Base-by-base conservation (phyloP, 2,113 vertebrate genomes). In the Lynx canadensis region DNA sequence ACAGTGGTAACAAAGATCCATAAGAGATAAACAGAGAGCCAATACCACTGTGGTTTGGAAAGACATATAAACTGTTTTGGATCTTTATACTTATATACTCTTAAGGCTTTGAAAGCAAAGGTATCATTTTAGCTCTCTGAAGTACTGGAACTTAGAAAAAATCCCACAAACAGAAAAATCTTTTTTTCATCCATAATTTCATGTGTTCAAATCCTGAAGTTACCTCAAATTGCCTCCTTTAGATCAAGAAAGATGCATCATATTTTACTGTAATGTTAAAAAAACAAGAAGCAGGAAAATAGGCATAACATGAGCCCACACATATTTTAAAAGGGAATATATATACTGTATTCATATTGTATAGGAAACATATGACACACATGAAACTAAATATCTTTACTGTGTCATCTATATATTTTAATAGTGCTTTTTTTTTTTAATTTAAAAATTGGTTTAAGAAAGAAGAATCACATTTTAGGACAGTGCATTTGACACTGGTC, bases 221-320 rank as follows among this genome's bases (percentile, higher is more conserved):
- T 95, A 88, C 74, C 52, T 87, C 92, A 94, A 36, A 69, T 60
- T 97, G 95, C 31, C 23, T 52, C 66, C 57, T 95, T 98, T 19
- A 82, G 38, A 89, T 95, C 25, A 94, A 73, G 76, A 97, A 93
- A 89, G 84, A 92, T 36, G 25, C 23, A 69, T 89, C 23, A n/a
- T 21, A 86, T 76, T 95, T 74, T 57, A 45, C 0, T 38, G 52
- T 29, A 25, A 92, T 21, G 25, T 66, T 96, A 83, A 83, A 94
- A 92, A 89, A 73, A 65, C n/a, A 94, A 86, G 66, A 94, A 89
- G 71, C n/a, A 92, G 76, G 66, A 88, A 69, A 50, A 33, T 45
- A 88, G 33, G 48, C 41, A 71, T 19, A 63, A 36, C 38, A 86
- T 33, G 29, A 79, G 12, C 3, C 63, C 4, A 73, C 5, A 48